A percentile compares a stretch with the other conserved stretches of the same genome.
Evolutionary conservation across 2,888 invertebrate genomes (phyloP).

Genomic region (Silvanus unidentatus): DNA sequence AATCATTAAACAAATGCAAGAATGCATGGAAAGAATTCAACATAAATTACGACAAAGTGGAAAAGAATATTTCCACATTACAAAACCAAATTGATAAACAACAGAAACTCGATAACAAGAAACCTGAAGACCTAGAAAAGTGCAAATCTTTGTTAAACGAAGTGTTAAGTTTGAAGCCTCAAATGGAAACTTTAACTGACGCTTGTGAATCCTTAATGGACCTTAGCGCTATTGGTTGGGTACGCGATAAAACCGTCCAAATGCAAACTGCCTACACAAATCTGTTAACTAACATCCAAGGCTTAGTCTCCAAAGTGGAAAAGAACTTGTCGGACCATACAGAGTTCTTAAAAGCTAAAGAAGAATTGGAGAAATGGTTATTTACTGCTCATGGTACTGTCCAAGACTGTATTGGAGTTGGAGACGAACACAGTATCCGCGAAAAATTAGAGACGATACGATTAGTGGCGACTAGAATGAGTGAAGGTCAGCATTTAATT

Average conservation of each 20-base stretch:
- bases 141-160: conserved; percentile 71
- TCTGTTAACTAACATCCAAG: conserved; percentile 72
- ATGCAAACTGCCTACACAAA: conserved; percentile 77
- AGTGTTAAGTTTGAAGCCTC: conserved; percentile 67
- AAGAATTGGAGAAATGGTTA: conserved; percentile 79
- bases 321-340: conserved; percentile 88
- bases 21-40: conserved; percentile 77
- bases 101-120: conserved; percentile 62
- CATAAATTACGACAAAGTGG: conserved; percentile 65
- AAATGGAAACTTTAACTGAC: conserved; percentile 79
- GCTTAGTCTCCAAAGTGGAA: conserved; percentile 77
- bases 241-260: conserved; percentile 80
- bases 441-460: conserved; percentile 77
- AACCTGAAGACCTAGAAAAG: conserved; percentile 69
- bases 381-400: conserved; percentile 74
- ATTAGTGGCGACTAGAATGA: conserved; percentile 61
- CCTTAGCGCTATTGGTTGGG: conserved; percentile 76
- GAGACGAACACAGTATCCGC: conserved; percentile 68
- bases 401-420: conserved; percentile 75
- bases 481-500: conserved; percentile 80
- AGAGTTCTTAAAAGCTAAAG: conserved; percentile 81
- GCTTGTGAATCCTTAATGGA: conserved; percentile 83
- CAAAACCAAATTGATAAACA: conserved; percentile 60
- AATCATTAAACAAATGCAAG: conserved; percentile 67
- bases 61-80: conserved; percentile 68